Evolutionary conservation across 1,140 invertebrate genomes (phyloP), one percentile per base, ranked within the genome.

Genomic region (Teleogryllus occipitalis): DNA sequence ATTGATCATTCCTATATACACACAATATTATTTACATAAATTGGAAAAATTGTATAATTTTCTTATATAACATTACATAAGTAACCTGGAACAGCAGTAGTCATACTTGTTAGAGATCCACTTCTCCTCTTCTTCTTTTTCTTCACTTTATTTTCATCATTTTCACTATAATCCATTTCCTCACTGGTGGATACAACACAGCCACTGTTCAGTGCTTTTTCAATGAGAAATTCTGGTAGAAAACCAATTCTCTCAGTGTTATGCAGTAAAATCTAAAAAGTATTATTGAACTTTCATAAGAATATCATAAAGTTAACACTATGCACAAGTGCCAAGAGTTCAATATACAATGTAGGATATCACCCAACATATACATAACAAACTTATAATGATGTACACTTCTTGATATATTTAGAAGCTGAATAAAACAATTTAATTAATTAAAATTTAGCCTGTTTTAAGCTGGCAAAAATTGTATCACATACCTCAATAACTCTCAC

Each of bases 41-140:
- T 39, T 39, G 18, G 54, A 65, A 65, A 65, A 65, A 65, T 65
- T 65, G 54, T 65, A 18, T 65, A 14, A 65, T 54, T 54, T 54
- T 54, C 15, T 8, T 15, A 8, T 65, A 65, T 3, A 65, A 18
- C 18, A 65, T 3, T 65, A 65, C 7, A 65, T 65, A 54, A 8
- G 49, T 54, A 18, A 39, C 27, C 47, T 47, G 78, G 27, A 39
- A 39, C 5, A 2, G 5, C 7, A 14, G 54, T 3, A 65, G 54
- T 65, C 54, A 65, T 22, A 95, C 93, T 90, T 87, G 93, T 94
- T 81, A 95, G 88, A 83, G 94, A 95, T 83, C 94, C 93, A 89
- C 93, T 95, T 82, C 94, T 88, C 83, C 92, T 87, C 85, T 93
- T 93, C 84, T 93, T 93, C 83, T 91, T 92, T 84, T 91, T 92